phyloP scores from a whole-genome alignment of 2,888 invertebrate genomes.

The Troides oblongomaculatus region DNA sequence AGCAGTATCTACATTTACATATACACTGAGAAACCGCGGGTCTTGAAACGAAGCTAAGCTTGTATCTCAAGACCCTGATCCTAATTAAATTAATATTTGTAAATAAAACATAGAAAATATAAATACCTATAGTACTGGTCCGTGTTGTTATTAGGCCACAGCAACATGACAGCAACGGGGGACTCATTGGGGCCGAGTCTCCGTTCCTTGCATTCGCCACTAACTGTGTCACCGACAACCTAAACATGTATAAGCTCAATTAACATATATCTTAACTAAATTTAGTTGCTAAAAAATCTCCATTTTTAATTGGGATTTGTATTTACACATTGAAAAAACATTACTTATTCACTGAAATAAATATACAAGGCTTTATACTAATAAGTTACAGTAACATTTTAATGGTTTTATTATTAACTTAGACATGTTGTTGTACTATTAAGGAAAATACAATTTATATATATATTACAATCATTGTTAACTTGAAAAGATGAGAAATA shows the following conservation, averaged over 20 bases:
- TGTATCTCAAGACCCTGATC: too few relatives aligned
- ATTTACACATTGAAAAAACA: not conserved
- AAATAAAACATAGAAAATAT: not conserved
- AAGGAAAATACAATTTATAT: too few relatives aligned
- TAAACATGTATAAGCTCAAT: slow-evolving; percentile 30
- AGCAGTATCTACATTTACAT: too few relatives aligned
- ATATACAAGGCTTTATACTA: too few relatives aligned
- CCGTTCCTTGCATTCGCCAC: slow-evolving; percentile 95
- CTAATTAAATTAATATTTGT: not conserved
- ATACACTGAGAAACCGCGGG: too few relatives aligned
- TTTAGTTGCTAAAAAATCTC: not conserved
- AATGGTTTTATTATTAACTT: too few relatives aligned
- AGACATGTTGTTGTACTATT: too few relatives aligned
- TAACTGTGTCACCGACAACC: slow-evolving; percentile 91
- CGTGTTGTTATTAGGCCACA: slow-evolving; percentile 87
- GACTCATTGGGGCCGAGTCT: slow-evolving; percentile 90
- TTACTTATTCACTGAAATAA: too few relatives aligned
- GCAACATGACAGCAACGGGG: slow-evolving; percentile 89
- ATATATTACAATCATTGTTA: too few relatives aligned
- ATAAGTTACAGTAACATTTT: too few relatives aligned
- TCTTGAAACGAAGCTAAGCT: too few relatives aligned
- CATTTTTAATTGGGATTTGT: not conserved
- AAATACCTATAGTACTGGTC: slow-evolving; percentile 76
- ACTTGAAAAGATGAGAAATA: too few relatives aligned
- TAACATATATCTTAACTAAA: not conserved